These are phyloP conservation scores for Schizotus pectinicornis DNA, from an alignment of 2,888 invertebrate species.

Conservation along the genomic window DNA sequence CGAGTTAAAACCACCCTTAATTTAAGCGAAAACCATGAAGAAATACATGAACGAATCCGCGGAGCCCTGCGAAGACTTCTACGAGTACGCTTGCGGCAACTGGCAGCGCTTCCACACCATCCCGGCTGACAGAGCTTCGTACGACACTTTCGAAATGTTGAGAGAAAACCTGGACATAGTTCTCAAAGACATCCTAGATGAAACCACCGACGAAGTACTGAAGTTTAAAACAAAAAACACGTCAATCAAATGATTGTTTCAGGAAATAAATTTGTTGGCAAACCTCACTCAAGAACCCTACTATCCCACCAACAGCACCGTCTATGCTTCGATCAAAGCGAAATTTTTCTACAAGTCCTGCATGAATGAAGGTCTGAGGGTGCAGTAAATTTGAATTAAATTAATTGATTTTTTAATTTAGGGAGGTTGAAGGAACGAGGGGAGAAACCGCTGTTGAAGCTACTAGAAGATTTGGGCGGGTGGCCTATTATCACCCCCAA, in stretches of 20 bases:
- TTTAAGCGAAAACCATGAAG: conserved; percentile 70
- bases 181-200: conserved; percentile 70
- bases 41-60: conserved; percentile 75
- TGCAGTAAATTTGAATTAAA: no score
- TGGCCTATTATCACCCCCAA: conserved; percentile 80
- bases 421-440: conserved; percentile 73
- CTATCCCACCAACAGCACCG: conserved; percentile 12
- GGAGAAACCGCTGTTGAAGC: conserved; percentile 71
- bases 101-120: conserved; percentile 86
- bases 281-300: not conserved
- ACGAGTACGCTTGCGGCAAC: conserved; percentile 85
- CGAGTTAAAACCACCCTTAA: not conserved
- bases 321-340: conserved; percentile 78
- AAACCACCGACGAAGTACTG: conserved; percentile 40
- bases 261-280: not conserved
- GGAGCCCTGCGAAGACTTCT: conserved; percentile 84
- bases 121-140: conserved; percentile 86
- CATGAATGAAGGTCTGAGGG: conserved; percentile 79
- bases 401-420: conserved; percentile 1
- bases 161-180: conserved; percentile 79
- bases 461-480: conserved; percentile 78
- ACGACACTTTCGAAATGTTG: conserved; percentile 89
- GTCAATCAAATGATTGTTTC: not conserved
- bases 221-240: not conserved
- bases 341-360: conserved; percentile 86